These are phyloP conservation scores for Lasioglossum zephyrum DNA, from an alignment of 2,888 invertebrate species.

Conservation along the genomic window DNA sequence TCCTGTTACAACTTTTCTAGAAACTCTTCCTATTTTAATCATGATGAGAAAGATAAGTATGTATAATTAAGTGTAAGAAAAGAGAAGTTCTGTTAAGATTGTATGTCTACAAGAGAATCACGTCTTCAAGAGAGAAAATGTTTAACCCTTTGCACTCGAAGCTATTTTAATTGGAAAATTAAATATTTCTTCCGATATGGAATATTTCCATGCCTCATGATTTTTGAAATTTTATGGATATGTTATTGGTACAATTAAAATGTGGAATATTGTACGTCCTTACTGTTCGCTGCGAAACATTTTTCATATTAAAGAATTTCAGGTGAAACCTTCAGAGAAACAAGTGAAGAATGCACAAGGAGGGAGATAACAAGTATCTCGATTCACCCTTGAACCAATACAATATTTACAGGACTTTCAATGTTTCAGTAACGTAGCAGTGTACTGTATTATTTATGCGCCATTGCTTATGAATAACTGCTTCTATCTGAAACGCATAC, in stretches of 20 bases:
- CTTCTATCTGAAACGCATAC: conserved; percentile 72
- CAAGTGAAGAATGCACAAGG: conserved; percentile 5
- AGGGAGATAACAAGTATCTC: conserved; percentile 56
- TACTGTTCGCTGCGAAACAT: not conserved
- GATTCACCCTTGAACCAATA: conserved; percentile 53
- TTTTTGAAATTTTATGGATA: too few species aligned
- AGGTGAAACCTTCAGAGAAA: not conserved
- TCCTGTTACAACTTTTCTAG: too few species aligned
- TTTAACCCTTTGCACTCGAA: not conserved
- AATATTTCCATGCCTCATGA: too few species aligned
- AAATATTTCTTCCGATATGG: too few species aligned
- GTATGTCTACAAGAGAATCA: not conserved
- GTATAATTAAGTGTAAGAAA: too few species aligned
- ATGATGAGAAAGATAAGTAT: too few species aligned
- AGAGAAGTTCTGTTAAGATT: too few species aligned
- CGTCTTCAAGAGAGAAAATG: not conserved
- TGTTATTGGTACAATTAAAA: not conserved
- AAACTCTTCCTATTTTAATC: not conserved
- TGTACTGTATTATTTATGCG: conserved; percentile 81
- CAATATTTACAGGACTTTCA: conserved; percentile 78
- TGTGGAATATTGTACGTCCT: not conserved
- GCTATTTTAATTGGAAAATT: too few species aligned
- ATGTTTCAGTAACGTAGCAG: conserved; percentile 79
- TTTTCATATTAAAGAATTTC: conserved; percentile 2
- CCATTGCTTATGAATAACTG: conserved; percentile 83